A percentile compares a stretch with the other conserved stretches of the same genome.
These are phyloP conservation scores for Thecophora atra DNA, from an alignment of 2,888 invertebrate species.

Conservation along the genomic window DNA sequence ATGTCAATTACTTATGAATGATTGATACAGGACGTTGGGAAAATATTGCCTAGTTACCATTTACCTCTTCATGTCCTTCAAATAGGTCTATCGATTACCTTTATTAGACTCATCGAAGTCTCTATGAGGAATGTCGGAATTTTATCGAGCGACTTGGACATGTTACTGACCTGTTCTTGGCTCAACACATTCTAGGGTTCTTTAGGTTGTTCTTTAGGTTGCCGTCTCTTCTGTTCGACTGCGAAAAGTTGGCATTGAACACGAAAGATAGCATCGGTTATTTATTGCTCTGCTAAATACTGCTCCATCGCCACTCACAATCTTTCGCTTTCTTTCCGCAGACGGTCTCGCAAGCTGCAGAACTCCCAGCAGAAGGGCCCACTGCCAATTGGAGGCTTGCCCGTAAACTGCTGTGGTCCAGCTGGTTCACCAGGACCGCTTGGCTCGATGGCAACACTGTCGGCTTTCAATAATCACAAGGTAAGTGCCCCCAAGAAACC, in stretches of 20 bases:
- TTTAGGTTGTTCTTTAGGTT: too few species aligned
- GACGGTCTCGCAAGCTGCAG: slow-evolving; percentile 81
- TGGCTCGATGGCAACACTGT: slow-evolving; percentile 83
- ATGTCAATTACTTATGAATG: neutral
- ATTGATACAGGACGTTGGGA: too few species aligned
- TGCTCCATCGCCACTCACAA: neutral
- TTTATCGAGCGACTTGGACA: too few species aligned
- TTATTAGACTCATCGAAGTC: too few species aligned
- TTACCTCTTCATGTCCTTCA: too few species aligned
- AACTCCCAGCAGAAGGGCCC: slow-evolving; percentile 74
- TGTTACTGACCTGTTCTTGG: too few species aligned
- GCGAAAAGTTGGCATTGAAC: slow-evolving; percentile 20
- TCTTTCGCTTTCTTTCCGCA: slow-evolving; percentile 47
- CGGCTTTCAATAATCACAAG: slow-evolving; percentile 85
- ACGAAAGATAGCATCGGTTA: slow-evolving; percentile 28
- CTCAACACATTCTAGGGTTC: too few species aligned
- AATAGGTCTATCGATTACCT: too few species aligned
- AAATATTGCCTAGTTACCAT: too few species aligned
- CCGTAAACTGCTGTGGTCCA: slow-evolving; percentile 83
- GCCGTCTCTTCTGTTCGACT: neutral
- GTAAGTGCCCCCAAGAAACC: slow-evolving; percentile 63
- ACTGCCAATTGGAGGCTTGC: slow-evolving; percentile 77
- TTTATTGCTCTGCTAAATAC: slow-evolving; percentile 33
- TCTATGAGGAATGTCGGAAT: too few species aligned
- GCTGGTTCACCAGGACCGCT: slow-evolving; percentile 84